Percentiles rank a stretch among this genome's conserved stretches.
Conservation (phyloP, 2,888 invertebrate species). For the Eugnorisma glareosa region DNA sequence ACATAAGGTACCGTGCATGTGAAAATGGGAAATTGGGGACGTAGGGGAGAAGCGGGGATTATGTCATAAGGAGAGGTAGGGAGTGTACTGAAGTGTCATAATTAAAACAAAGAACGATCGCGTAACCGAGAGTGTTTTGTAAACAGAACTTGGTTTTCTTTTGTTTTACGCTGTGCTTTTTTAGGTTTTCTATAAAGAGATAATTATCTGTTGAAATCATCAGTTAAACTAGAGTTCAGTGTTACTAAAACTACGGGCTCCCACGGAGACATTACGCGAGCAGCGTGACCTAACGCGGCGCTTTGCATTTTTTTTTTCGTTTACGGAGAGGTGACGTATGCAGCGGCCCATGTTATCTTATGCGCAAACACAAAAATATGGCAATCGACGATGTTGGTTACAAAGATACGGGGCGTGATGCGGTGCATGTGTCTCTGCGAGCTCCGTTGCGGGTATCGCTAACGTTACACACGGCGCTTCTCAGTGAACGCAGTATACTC, state of each 20-base stretch:
- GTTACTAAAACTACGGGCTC: neutral
- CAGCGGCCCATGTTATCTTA: neutral
- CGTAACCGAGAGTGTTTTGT: too few relatives aligned
- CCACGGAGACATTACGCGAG: neutral
- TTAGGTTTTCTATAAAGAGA: neutral
- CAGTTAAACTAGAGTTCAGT: neutral
- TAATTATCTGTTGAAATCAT: neutral
- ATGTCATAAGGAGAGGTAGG: neutral
- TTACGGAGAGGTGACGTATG: neutral
- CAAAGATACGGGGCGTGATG: neutral
- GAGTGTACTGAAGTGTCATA: conserved; percentile 4
- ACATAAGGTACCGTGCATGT: conserved; percentile 26
- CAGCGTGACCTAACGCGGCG: neutral
- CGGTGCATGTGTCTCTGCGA: too few relatives aligned
- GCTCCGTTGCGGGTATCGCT: too few relatives aligned
- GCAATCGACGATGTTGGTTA: neutral
- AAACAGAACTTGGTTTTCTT: neutral
- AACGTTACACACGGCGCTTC: too few relatives aligned
- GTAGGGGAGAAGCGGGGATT: conserved; percentile 16
- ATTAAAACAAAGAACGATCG: conserved; percentile 15
- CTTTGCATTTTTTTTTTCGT: neutral
- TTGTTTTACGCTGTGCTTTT: conserved; percentile 10
- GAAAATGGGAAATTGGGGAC: conserved; percentile 32
- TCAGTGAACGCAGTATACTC: too few relatives aligned
- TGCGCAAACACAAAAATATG: neutral